These are phyloP conservation scores for Barypeithes pellucidus DNA, from an alignment of 2,888 invertebrate species.

Conservation along the genomic window DNA sequence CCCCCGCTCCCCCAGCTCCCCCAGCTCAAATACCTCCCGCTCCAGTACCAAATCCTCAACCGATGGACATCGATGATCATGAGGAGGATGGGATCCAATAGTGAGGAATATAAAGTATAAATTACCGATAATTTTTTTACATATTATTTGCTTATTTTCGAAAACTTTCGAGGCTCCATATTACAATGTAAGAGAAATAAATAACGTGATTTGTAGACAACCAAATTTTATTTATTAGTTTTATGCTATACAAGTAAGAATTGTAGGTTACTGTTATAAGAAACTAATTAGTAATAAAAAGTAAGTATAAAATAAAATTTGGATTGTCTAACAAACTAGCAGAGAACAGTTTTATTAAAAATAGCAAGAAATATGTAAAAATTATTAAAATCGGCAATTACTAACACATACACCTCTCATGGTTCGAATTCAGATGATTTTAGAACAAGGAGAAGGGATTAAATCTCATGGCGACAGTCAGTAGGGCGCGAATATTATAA, in stretches of 20 bases:
- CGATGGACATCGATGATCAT: conserved; percentile 60
- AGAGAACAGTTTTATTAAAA: no score
- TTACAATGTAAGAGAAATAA: not conserved
- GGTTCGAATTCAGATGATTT: not conserved
- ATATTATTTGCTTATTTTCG: not conserved
- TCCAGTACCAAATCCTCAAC: conserved; percentile 60
- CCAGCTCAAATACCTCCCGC: conserved; percentile 54
- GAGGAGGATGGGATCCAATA: conserved; percentile 53
- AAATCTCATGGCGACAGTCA: not conserved
- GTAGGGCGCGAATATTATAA: not conserved
- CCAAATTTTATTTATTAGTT: conserved; percentile 1
- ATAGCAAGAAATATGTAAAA: no score
- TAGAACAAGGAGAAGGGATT: not conserved
- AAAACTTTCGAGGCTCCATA: not conserved
- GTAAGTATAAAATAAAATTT: no score
- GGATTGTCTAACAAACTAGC: no score
- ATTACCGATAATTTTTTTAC: conserved; percentile 9
- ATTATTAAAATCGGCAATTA: no score
- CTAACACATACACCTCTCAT: no score
- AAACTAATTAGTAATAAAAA: no score
- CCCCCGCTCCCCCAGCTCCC: conserved; percentile 44
- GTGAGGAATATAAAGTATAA: not conserved
- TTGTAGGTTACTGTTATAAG: no score
- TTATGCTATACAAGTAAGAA: not conserved
- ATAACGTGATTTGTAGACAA: not conserved